These are phyloP conservation scores for Megaustenia siamemsis DNA, from an alignment of 2,888 invertebrate genomes.

Conservation along the genomic window DNA sequence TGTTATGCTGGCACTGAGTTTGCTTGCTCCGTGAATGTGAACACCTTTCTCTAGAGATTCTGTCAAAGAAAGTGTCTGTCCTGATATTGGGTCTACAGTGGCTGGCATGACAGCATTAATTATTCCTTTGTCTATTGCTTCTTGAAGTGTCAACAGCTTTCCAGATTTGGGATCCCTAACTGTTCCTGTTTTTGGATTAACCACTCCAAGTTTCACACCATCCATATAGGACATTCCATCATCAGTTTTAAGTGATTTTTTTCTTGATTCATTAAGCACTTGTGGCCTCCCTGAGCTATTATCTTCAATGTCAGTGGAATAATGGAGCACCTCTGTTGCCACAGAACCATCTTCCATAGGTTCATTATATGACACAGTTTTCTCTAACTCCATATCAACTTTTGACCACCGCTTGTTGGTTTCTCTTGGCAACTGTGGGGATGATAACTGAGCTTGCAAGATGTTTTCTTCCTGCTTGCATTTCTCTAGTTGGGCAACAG, in stretches of 20 bases:
- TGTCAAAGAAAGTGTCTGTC: slow-evolving; percentile 84
- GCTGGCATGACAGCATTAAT: slow-evolving; percentile 79
- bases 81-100: slow-evolving; percentile 83
- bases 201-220: slow-evolving; percentile 87
- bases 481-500: slow-evolving; percentile 68
- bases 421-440: slow-evolving; percentile 54
- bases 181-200: slow-evolving; percentile 80
- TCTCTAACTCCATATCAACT: slow-evolving; percentile 74
- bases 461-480: slow-evolving; percentile 63
- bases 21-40: slow-evolving; percentile 84
- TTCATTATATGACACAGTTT: slow-evolving; percentile 62
- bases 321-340: slow-evolving; percentile 71
- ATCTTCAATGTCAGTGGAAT: slow-evolving; percentile 66
- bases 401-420: slow-evolving; percentile 62
- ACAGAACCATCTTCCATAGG: slow-evolving; percentile 59
- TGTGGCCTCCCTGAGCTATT: slow-evolving; percentile 5
- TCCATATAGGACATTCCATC: slow-evolving; percentile 83
- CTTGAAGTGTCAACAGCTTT: slow-evolving; percentile 88
- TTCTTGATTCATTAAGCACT: slow-evolving; percentile 61
- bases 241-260: slow-evolving; percentile 51
- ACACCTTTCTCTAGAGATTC: slow-evolving; percentile 85
- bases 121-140: slow-evolving; percentile 84
- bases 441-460: slow-evolving; percentile 56
- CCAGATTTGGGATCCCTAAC: slow-evolving; percentile 91
- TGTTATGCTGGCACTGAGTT: slow-evolving; percentile 77